These are phyloP conservation scores for Thalpophila matura DNA, from an alignment of 2,888 invertebrate species.

Conservation along the genomic window DNA sequence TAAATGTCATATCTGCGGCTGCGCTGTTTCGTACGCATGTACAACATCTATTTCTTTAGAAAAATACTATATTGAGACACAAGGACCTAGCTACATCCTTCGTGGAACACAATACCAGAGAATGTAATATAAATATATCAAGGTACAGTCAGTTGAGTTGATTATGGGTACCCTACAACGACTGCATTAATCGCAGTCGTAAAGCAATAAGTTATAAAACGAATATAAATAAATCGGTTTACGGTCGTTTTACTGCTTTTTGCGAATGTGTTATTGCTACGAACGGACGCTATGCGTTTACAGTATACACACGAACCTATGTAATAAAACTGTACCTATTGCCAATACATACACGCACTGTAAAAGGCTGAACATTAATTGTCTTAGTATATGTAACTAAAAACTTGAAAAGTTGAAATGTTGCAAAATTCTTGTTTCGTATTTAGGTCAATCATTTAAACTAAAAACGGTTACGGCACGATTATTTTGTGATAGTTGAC, in stretches of 20 bases:
- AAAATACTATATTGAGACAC: background rate
- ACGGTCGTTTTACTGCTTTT: slow-evolving; percentile 81
- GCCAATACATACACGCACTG: slow-evolving; percentile 10
- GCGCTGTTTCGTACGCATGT: too few relatives aligned
- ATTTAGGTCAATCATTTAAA: too few relatives aligned
- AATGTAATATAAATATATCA: slow-evolving; percentile 67
- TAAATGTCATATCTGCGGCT: background rate
- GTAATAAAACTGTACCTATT: slow-evolving; percentile 39
- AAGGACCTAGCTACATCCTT: background rate
- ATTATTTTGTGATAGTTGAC: too few relatives aligned
- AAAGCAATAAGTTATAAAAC: slow-evolving; percentile 84
- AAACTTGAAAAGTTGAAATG: too few relatives aligned
- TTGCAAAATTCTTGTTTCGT: too few relatives aligned
- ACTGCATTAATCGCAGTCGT: slow-evolving; percentile 81
- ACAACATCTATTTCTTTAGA: background rate
- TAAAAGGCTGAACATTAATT: background rate
- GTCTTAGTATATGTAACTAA: too few relatives aligned
- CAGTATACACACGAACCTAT: slow-evolving; percentile 39
- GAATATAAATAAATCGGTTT: slow-evolving; percentile 84
- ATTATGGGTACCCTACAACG: slow-evolving; percentile 74
- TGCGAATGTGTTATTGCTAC: slow-evolving; percentile 80
- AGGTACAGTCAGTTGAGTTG: slow-evolving; percentile 64
- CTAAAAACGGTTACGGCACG: too few relatives aligned
- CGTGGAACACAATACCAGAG: slow-evolving; percentile 45
- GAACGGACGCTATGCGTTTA: slow-evolving; percentile 70